Base-by-base conservation (phyloP, 1,140 invertebrate species). In the Holcopasites calliopsidis region DNA sequence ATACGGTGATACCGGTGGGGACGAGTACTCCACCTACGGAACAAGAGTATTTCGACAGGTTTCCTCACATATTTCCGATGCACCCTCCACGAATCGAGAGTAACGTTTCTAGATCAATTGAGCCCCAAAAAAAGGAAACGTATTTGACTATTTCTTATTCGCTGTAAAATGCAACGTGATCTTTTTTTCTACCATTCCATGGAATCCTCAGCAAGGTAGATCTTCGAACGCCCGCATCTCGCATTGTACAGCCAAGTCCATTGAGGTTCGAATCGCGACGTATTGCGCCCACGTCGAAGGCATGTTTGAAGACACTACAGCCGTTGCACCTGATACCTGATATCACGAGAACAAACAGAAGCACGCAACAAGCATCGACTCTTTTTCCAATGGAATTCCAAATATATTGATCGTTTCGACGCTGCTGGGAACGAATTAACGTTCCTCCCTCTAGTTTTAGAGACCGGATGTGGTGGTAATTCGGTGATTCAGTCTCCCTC, bases 311-410 rank as follows among this genome's bases (percentile, higher is more conserved):
- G 54, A 47, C 68, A 70, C 16, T 50, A 28, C 28, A 70, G 31
- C 40, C 42, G 3, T 3, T 47, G 21, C 54, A 70, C 68, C 28
- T 60, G 68, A 70, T 35, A 70, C 38, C 38, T 54, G 55, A 70
- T 58, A 70, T 60, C 68, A 21, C 40, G 13, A 18, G 68, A 47
- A 58, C 58, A 70, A 70, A 70, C 54, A 49, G 16, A 23, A 21
- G 13, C 38, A 18, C 28, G 66, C 52, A 55, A 47, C 44, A 47
- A 18, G 21, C n/a, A 13, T 31, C 28, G 31, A 10, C 10, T 16
- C 16, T n/a, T 40, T 33, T 31, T 31, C 8, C 4, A n/a, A 26
- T 31, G 68, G 54, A 70, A 70, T 70, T 60, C 21, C 42, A 70
- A 70, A 60, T 49, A 70, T 47, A 70, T 70, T 23, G 68, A 60